A percentile compares a stretch with the other conserved stretches of the same genome.
Conservation (phyloP, 2,888 invertebrate species). For the Nasonovia ribisnigri region DNA sequence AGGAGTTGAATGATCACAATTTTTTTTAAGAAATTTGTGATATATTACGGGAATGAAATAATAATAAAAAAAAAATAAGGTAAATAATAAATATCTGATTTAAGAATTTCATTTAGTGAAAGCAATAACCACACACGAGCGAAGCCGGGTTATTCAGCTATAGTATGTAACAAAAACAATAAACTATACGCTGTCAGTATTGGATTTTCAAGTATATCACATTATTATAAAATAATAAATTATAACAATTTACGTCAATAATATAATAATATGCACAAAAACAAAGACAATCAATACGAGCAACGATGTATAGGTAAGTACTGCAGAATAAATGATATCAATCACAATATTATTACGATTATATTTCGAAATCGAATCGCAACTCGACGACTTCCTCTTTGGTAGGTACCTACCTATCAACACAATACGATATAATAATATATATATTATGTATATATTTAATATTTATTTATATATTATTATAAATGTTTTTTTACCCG, state of each 20-base stretch:
- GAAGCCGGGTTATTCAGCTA: no score
- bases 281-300: conserved; percentile 11
- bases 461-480: no score
- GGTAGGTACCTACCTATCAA: no score
- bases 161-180: background rate
- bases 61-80: no score
- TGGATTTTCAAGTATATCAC: background rate
- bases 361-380: background rate
- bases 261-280: background rate
- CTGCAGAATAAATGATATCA: background rate
- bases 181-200: background rate
- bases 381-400: background rate
- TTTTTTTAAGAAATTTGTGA: no score
- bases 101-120: no score
- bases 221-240: background rate
- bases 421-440: background rate
- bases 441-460: background rate
- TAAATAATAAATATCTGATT: no score
- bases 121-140: no score
- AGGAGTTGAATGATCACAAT: no score
- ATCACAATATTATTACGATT: background rate
- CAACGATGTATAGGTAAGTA: no score
- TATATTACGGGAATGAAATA: no score
- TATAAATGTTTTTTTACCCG: no score
- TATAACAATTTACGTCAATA: background rate